Evolutionary conservation across 2,113 vertebrate genomes (phyloP).

Genomic region (Megaceryle maxima): DNA sequence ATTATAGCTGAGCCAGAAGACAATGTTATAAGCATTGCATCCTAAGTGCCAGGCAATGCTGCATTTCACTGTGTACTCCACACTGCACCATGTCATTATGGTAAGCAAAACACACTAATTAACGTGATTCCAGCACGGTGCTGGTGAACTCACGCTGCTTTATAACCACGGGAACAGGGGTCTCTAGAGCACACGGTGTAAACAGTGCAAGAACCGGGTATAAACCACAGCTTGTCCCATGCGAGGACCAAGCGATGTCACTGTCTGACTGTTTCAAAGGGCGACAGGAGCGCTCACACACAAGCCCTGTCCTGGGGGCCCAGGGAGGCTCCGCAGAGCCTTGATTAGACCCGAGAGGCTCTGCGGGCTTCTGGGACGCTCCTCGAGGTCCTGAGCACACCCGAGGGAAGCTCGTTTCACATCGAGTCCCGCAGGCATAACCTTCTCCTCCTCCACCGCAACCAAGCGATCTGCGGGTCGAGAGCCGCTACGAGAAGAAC

Average conservation of each 20-base stretch:
- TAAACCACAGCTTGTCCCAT: accelerated
- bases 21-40: not conserved
- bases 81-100: accelerated
- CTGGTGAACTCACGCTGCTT: not conserved
- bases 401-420: not conserved
- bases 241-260: accelerated
- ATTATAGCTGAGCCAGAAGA: not conserved
- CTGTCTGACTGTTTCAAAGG: too few species aligned
- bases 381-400: not conserved
- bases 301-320: not conserved
- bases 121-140: accelerated
- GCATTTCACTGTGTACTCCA: accelerated
- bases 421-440: not conserved
- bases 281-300: not conserved
- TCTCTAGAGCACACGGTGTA: accelerated
- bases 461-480: not conserved
- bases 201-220: accelerated
- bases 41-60: not conserved
- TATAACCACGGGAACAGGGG: accelerated
- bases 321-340: not conserved
- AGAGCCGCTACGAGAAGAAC: not conserved
- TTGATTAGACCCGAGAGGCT: not conserved
- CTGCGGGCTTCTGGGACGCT: not conserved
- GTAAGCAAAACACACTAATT: accelerated
- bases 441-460: not conserved